Percentiles rank a stretch among this genome's conserved stretches.
These are phyloP conservation scores for Microtus californicus DNA, from an alignment of 2,797 vertebrate genomes.

Conservation along the genomic window DNA sequence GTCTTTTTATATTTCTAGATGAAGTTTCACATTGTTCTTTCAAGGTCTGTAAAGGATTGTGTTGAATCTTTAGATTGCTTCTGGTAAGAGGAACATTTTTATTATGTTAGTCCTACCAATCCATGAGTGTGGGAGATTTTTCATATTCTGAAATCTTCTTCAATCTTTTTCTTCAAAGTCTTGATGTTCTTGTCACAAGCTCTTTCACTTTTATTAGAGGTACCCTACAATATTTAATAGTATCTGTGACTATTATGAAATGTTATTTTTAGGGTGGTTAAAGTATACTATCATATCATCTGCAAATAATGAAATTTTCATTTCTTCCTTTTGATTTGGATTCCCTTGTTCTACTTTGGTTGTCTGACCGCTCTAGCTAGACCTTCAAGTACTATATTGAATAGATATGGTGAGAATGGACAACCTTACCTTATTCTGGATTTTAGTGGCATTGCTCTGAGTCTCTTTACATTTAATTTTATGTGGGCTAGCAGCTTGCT, in stretches of 20 bases:
- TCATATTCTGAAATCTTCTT: neutral
- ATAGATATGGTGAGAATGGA: neutral
- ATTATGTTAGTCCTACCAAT: neutral
- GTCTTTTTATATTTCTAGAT: neutral
- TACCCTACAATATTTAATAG: neutral
- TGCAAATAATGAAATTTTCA: neutral
- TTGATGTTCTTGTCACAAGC: neutral
- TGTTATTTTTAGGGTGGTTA: neutral
- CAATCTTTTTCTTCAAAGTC: neutral
- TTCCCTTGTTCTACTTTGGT: neutral
- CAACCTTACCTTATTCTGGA: neutral
- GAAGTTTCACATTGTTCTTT: neutral
- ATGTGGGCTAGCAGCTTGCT: neutral
- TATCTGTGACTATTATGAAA: neutral
- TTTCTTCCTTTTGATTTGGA: neutral
- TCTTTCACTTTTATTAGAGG: neutral
- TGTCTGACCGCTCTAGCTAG: neutral
- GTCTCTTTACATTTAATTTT: neutral
- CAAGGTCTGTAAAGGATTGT: neutral
- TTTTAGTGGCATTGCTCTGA: neutral
- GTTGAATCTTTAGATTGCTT: neutral
- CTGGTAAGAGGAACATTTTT: neutral
- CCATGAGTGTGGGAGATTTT: neutral
- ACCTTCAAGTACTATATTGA: neutral
- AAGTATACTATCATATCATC: neutral